Evolutionary conservation across 1,140 invertebrate genomes (phyloP), one percentile per base, ranked within the genome.

Genomic region (Drosophila nannoptera): DNA sequence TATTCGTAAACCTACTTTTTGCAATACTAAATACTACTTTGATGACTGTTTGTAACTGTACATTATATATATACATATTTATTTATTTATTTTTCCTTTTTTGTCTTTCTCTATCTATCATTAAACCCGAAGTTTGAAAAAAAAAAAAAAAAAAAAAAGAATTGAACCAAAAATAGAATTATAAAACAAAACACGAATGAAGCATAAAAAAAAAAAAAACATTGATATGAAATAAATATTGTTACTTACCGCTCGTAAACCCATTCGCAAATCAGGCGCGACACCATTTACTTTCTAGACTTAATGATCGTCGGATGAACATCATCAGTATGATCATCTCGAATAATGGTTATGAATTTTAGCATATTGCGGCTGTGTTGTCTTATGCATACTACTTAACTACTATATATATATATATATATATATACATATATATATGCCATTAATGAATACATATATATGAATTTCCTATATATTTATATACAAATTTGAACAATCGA

Each of bases 331-430:
- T 73, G 36, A 78, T 78, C 65, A 69, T 62, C 67, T 63, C 22
- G 22, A 60, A 68, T 59, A 64, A 73, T 77, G 75, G 59, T 77
- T 77, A 77, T 77, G 75, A 83, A 63, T 78, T 78, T 83, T 83
- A 84, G 80, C 80, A 83, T 83, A 84, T 84, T 84, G 81, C 76
- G 81, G 80, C 81, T 84, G 80, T 84, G 80, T 84, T 84, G 80
- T 84, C 80, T 86, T 80, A 83, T 80, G 80, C 80, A 84, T 84
- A 84, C 66, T 76, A 78, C 68, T 56, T 56, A 56, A 56, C 70
- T 75, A 84, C 61, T 69, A 75, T 82, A 83, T 72, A 75, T 61
- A 74, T 66, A 78, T 65, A 74, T 60, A 73, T 67, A 80, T 66
- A 80, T 82, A 83, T 72, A 75, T 61, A 75, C 63, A 78, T 62